These are phyloP conservation scores for Botrylloides violaceus DNA, from an alignment of 23 tunicate species.

Conservation along the genomic window DNA sequence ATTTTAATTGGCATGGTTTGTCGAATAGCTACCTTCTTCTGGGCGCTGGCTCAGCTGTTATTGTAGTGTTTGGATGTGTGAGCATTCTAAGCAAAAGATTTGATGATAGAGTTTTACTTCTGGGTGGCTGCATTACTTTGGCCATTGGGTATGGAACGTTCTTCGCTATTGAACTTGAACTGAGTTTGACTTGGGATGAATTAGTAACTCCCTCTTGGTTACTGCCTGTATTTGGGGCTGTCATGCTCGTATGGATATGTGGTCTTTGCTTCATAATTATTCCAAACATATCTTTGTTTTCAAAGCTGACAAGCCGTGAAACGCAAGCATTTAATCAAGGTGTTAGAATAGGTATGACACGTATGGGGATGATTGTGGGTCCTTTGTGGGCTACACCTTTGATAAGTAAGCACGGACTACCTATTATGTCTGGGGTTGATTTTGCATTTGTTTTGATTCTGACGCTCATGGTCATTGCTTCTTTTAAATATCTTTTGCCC, in stretches of 20 bases:
- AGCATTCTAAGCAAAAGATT: constrained; percentile 5
- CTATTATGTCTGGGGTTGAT: constrained; percentile 47
- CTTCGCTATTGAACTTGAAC: neutral
- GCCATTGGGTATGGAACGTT: constrained; percentile 2
- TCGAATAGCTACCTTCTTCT: constrained; percentile 51
- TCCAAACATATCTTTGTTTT: constrained; percentile 65
- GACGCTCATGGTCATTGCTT: constrained; percentile 1
- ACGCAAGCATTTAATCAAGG: constrained; percentile 95
- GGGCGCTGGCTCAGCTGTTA: constrained; percentile 55
- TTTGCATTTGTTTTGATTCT: constrained; percentile 16
- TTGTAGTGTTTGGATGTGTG: constrained; percentile 1
- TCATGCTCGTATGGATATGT: constrained; percentile 16
- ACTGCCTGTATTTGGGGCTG: constrained; percentile 26
- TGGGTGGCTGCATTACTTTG: neutral
- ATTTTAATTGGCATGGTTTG: constrained; percentile 52
- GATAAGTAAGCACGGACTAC: constrained; percentile 14
- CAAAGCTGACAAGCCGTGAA: constrained; percentile 58
- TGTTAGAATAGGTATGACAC: constrained; percentile 37
- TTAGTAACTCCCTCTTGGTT: constrained; percentile 36
- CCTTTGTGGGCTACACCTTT: constrained; percentile 80
- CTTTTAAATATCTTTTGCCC: constrained; percentile 6
- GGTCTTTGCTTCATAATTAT: constrained; percentile 47
- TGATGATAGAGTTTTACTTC: neutral
- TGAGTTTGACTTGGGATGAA: neutral
- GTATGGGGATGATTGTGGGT: constrained; percentile 82